Evolutionary conservation across 2,113 vertebrate genomes (phyloP), one percentile per base, ranked within the genome.

Genomic region (Aix galericulata): DNA sequence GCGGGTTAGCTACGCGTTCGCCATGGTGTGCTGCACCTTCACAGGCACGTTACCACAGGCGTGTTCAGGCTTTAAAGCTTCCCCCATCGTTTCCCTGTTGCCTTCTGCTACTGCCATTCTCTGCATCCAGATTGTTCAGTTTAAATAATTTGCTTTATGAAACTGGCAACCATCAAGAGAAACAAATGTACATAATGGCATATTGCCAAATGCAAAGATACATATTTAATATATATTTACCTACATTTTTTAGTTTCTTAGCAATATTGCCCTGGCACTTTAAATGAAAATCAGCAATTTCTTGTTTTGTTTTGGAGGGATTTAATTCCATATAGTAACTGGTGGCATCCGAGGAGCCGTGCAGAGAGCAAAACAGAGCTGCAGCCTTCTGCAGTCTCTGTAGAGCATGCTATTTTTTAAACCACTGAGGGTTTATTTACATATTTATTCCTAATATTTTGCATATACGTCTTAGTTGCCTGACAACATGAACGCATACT

Each of bases 361-460:
- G 94, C 82, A 95, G 93, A 48, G 88, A 83, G 87, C 29, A 90
- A 94, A 95, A 94, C 95, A 93, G 88, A 96, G 62, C 83, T 76
- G 38, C 88, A 95, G 66, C 66, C 74, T 88, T 76, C 88, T 84
- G 69, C 83, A 81, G 62, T 86, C 79, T 53, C 58, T 68, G n/a
- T 69, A 75, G 20, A 88, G 60, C 34, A 64, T 21, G 42, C 7
- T 89, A 58, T 66, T 87, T 95, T 93, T 93, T 60, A 85, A 88
- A 63, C 11, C 44, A 77, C 27, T 11, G 8, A 79, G 20, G 2
- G 29, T 64, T 83, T 92, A 69, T 89, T 89, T 82, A 32, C 63
- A 40, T 46, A 20, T 94, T 97, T 80, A 89, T 38, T 86, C 36
- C 50, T 91, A 80, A 69, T 79, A 72, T 76, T 88, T 69, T 77